Percentiles rank a stretch among this genome's conserved stretches.
These are phyloP conservation scores for Pandion haliaetus DNA, from an alignment of 2,113 vertebrate genomes.

Conservation along the genomic window DNA sequence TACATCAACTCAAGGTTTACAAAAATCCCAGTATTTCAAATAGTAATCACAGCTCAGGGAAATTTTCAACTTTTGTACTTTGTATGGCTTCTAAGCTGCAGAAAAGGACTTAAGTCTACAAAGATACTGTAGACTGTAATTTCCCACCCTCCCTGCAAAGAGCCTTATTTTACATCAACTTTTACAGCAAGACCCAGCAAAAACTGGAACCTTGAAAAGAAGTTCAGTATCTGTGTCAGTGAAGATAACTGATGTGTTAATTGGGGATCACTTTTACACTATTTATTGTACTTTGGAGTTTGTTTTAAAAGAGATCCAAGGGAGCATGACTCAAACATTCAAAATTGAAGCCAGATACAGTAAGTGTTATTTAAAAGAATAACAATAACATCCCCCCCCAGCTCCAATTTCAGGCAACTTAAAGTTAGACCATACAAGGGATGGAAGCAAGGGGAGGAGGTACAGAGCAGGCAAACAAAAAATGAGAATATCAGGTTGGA, in stretches of 20 bases:
- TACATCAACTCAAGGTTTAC: neutral
- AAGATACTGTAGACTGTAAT: neutral
- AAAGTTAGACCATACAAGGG: neutral
- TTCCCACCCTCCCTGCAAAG: neutral
- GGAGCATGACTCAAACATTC: neutral
- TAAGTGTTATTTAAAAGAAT: neutral
- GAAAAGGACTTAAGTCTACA: neutral
- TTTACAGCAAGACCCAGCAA: neutral
- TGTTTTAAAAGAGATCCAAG: neutral
- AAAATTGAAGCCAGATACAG: neutral
- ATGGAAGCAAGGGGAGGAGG: neutral
- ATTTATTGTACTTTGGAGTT: neutral
- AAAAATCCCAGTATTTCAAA: neutral
- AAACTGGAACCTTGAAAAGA: neutral
- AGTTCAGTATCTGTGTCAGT: neutral
- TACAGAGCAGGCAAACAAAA: neutral
- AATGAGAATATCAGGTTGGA: neutral
- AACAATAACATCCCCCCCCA: neutral
- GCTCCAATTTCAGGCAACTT: neutral
- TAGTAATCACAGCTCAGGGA: neutral
- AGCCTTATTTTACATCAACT: neutral
- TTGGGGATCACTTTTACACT: neutral
- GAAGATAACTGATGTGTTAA: neutral
- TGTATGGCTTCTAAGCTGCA: neutral
- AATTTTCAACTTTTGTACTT: neutral